Percentiles rank a stretch among this genome's conserved stretches.
Evolutionary conservation across 92 coral and sea anemone species (phyloP).

Genomic region (Pocillopora grandis): DNA sequence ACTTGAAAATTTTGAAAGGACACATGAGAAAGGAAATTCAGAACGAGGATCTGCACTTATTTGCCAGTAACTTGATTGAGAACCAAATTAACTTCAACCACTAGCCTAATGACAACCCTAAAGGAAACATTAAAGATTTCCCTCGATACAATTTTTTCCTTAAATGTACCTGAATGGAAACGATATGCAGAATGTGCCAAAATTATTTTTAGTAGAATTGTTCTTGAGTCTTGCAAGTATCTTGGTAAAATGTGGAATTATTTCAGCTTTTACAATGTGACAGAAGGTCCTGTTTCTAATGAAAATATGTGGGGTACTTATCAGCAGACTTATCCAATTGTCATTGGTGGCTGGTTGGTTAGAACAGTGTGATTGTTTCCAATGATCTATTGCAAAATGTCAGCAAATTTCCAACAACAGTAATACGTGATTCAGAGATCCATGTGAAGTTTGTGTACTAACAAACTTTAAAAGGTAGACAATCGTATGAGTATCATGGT

Average conservation of each 20-base stretch:
- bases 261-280: too few relatives aligned
- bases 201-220: slow-evolving; percentile 42
- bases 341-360: too few relatives aligned
- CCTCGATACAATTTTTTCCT: slow-evolving; percentile 42
- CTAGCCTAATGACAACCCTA: slow-evolving; percentile 46
- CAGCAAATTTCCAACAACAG: too few relatives aligned
- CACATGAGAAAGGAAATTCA: slow-evolving; percentile 58
- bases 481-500: neutral
- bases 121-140: slow-evolving; percentile 36
- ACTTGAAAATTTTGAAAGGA: slow-evolving; percentile 31
- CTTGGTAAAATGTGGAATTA: too few relatives aligned
- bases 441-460: too few relatives aligned
- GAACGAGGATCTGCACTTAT: slow-evolving; percentile 55
- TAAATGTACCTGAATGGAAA: slow-evolving; percentile 49
- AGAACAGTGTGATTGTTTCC: too few relatives aligned
- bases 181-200: slow-evolving; percentile 52
- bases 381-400: too few relatives aligned
- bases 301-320: too few relatives aligned
- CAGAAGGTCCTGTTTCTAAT: too few relatives aligned
- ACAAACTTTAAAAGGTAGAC: too few relatives aligned
- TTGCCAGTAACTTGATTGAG: slow-evolving; percentile 58
- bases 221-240: slow-evolving; percentile 34
- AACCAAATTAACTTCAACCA: slow-evolving; percentile 48
- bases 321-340: too few relatives aligned
- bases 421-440: too few relatives aligned